A percentile compares a stretch with the other conserved stretches of the same genome.
Conservation (phyloP, 2,113 vertebrate species). For the Excalfactoria chinensis region DNA sequence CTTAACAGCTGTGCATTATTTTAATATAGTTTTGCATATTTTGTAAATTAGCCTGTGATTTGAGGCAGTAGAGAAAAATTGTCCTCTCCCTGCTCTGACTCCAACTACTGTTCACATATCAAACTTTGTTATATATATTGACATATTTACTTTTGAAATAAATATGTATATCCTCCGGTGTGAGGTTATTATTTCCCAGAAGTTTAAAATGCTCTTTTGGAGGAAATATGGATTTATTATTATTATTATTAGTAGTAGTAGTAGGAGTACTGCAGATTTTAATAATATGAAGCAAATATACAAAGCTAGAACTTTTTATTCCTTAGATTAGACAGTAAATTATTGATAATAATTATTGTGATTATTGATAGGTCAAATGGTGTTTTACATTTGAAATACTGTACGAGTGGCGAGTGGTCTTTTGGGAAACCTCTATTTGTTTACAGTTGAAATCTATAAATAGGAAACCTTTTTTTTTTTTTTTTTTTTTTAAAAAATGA, state of each 20-base stretch:
- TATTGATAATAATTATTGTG: not conserved
- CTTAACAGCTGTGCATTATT: not conserved
- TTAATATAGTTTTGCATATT: not conserved
- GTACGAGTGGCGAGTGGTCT: not conserved
- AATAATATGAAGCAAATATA: not conserved
- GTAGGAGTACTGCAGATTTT: not conserved
- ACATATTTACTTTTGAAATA: not conserved
- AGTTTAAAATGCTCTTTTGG: not conserved
- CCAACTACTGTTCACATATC: not conserved
- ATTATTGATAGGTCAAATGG: not conserved
- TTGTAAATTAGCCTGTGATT: not conserved
- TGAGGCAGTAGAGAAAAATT: not conserved
- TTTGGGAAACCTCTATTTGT: slow-evolving; percentile 24
- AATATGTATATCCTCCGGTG: not conserved
- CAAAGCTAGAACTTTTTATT: not conserved
- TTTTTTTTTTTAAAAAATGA: not conserved
- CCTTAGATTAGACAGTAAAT: not conserved
- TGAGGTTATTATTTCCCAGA: not conserved
- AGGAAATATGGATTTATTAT: not conserved
- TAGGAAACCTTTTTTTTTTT: not conserved
- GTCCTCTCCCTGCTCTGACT: not conserved
- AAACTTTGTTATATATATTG: not conserved
- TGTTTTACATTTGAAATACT: not conserved
- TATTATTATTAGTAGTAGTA: no score
- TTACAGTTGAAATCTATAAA: slow-evolving; percentile 50